These are phyloP conservation scores for Incurvaria masculella DNA, from an alignment of 2,888 invertebrate genomes.

Conservation along the genomic window DNA sequence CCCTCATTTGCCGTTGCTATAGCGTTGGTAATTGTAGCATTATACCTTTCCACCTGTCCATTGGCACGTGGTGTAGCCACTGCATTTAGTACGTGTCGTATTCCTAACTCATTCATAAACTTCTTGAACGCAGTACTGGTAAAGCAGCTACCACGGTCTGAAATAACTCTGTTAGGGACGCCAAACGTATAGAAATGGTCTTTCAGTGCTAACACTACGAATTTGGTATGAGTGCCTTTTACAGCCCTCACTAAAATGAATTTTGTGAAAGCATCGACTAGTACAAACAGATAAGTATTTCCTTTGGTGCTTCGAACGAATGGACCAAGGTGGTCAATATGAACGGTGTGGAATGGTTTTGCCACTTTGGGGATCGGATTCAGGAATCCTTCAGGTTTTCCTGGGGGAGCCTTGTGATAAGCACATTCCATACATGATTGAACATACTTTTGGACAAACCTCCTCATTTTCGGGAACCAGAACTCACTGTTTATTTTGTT, in stretches of 20 bases:
- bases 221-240: constrained; percentile 5
- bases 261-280: constrained; percentile 17
- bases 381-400: too few relatives aligned
- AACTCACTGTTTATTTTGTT: constrained; percentile 22
- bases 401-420: too few relatives aligned
- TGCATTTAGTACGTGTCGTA: constrained; percentile 16
- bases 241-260: constrained; percentile 6
- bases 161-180: constrained; percentile 6
- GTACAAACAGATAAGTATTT: constrained; percentile 17
- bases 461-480: neutral
- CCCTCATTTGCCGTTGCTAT: constrained; percentile 18
- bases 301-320: constrained; percentile 20
- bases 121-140: constrained; percentile 5
- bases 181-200: neutral
- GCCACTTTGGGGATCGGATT: too few relatives aligned
- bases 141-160: constrained; percentile 9
- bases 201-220: constrained; percentile 3
- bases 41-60: constrained; percentile 25
- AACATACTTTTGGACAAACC: constrained; percentile 14
- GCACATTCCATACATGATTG: too few relatives aligned
- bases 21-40: constrained; percentile 21
- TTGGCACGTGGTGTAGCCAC: neutral
- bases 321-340: constrained; percentile 24
- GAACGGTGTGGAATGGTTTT: constrained; percentile 22
- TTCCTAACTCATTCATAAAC: constrained; percentile 2